Base-by-base conservation (phyloP, 2,113 vertebrate genomes). In the Chaetops frenatus region DNA sequence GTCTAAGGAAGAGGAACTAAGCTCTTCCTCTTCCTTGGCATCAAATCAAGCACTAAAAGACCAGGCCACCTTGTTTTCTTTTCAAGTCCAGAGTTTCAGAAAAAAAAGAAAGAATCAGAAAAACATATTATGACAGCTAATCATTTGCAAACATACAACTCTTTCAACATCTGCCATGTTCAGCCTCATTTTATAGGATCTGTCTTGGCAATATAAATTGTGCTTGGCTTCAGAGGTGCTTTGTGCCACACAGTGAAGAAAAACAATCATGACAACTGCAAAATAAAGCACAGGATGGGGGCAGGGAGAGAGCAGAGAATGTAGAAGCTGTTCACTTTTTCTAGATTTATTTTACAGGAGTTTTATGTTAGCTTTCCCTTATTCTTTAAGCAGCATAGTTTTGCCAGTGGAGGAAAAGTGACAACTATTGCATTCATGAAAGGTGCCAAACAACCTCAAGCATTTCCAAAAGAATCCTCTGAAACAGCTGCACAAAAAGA, bases 61-160 rank as follows among this genome's bases (percentile, higher is more conserved):
- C 24, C 70, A 94, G 84, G 58, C 53, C 86, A 79, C 71, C 81
- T 92, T 84, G 53, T 38, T 89, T 95, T 94, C 71, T 86, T 66
- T 87, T 84, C 62, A 79, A 88, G 60, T 44, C 81, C 67, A 79
- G 56, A 66, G 53, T 94, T 96, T 94, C 76, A 74, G 53, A 20
- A 95, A 92, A 69, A 90, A 95, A 71, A 62, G 1, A 70, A 79
- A 77, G 45, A 88, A 95, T 56, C 87, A 89, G 57, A 93, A 81
- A 95, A 96, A 95, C 92, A 72, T 88, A 95, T 92, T 95, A 94
- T 96, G 97, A 97, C 97, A 97, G 96, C 92, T 95, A 96, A 97
- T 98, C 93, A 96, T 97, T 94, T 96, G 96, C 93, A 97, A 97
- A 95, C 93, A 95, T 94, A 97, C 89, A 96, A 90, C 91, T 97